phyloP scores from a whole-genome alignment of 2,797 vertebrate genomes.

The Microhierax caerulescens region DNA sequence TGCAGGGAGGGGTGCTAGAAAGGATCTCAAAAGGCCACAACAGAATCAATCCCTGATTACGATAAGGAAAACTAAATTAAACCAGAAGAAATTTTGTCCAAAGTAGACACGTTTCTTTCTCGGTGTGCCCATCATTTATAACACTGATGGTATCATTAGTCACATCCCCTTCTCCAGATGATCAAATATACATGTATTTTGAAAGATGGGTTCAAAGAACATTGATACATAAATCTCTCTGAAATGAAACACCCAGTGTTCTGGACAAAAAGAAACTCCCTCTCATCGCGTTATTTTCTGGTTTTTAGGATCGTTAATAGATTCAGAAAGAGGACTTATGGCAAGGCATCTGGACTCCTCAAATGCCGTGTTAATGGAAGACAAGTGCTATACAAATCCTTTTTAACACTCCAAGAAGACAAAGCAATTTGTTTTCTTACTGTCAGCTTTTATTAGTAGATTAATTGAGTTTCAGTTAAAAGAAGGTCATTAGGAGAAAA shows the following conservation, averaged over 20 bases:
- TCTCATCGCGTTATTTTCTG: slow-evolving; percentile 12
- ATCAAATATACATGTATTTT: slow-evolving; percentile 64
- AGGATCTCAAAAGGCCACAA: neutral
- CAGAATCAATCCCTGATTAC: neutral
- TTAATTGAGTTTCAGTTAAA: slow-evolving; percentile 16
- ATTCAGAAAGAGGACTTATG: slow-evolving; percentile 8
- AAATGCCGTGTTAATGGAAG: slow-evolving; percentile 35
- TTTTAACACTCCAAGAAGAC: neutral
- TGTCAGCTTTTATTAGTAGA: slow-evolving; percentile 47
- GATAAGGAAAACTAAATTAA: slow-evolving; percentile 21
- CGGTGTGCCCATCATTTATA: slow-evolving; percentile 35
- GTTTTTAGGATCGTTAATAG: neutral
- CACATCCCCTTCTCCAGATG: slow-evolving; percentile 31
- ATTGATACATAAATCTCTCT: slow-evolving; percentile 44
- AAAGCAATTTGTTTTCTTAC: slow-evolving; percentile 35
- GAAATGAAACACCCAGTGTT: neutral
- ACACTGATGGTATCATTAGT: slow-evolving; percentile 68
- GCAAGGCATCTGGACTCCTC: slow-evolving; percentile 23
- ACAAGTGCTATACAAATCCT: slow-evolving; percentile 23
- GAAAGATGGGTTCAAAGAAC: slow-evolving; percentile 63
- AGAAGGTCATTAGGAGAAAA: slow-evolving; percentile 41
- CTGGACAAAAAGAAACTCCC: neutral
- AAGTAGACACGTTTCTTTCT: slow-evolving; percentile 49
- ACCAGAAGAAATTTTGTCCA: neutral
- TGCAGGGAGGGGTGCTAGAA: neutral